A percentile compares a stretch with the other conserved stretches of the same genome.
Conservation (phyloP, 2,113 vertebrate genomes). For the Shinisaurus crocodilurus region DNA sequence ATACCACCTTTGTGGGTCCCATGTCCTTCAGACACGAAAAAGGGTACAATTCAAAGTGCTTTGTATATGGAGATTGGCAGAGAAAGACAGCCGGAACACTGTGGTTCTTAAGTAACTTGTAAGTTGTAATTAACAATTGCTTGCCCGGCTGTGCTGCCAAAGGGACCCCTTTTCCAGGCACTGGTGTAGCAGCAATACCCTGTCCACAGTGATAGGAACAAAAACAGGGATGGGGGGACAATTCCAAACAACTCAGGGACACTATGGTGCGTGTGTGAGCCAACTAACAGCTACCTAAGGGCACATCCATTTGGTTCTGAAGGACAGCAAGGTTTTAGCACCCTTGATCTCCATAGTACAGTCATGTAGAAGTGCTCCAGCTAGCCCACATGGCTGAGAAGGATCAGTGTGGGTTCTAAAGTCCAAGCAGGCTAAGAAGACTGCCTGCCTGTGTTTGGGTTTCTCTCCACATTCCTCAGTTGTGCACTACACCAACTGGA, state of each 20-base stretch:
- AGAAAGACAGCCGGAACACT: neutral
- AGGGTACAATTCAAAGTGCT: neutral
- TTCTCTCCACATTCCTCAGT: neutral
- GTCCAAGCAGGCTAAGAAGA: neutral
- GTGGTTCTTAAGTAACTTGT: neutral
- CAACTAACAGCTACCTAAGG: neutral
- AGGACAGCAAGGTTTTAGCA: neutral
- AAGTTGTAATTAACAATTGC: neutral
- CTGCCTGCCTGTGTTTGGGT: neutral
- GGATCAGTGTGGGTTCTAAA: neutral
- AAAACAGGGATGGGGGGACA: neutral
- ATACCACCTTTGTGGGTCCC: rapidly evolving
- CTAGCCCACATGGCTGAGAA: neutral
- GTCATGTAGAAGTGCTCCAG: neutral
- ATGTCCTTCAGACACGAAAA: neutral
- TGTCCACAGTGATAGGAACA: neutral
- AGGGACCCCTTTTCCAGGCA: neutral
- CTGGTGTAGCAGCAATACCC: neutral
- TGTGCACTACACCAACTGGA: neutral
- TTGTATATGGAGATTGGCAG: neutral
- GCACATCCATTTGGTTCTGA: neutral
- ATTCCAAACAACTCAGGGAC: neutral
- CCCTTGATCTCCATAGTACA: neutral
- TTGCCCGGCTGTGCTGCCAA: neutral
- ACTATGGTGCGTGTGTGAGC: neutral